A percentile compares a stretch with the other conserved stretches of the same genome.
Evolutionary conservation across 2,888 invertebrate species (phyloP).

Genomic region (Bedellia somnulentella): DNA sequence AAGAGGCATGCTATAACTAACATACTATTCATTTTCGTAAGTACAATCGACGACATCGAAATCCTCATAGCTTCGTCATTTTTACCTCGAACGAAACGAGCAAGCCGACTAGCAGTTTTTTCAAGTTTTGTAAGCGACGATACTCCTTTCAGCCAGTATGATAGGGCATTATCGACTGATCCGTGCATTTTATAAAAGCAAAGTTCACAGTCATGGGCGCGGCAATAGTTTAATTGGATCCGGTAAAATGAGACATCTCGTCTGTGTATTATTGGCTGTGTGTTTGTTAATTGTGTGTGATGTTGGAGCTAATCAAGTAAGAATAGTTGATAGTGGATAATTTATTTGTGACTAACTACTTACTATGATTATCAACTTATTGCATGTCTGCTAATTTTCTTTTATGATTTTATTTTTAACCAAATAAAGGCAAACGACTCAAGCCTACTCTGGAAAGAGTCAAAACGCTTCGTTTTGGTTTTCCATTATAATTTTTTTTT

Average conservation of each 20-base stretch:
- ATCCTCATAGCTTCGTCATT: not conserved
- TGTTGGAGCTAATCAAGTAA: slow-evolving; percentile 17
- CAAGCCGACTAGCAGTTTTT: not conserved
- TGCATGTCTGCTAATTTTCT: not conserved
- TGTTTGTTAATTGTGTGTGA: slow-evolving; percentile 19
- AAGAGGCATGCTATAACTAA: too few relatives aligned
- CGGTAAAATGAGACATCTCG: slow-evolving; percentile 27
- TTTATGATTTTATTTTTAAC: not conserved
- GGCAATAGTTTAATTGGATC: slow-evolving; percentile 23
- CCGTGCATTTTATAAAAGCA: slow-evolving; percentile 53
- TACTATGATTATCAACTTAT: not conserved
- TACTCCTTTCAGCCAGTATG: slow-evolving; percentile 32
- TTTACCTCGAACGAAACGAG: not conserved
- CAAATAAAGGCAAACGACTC: too few relatives aligned
- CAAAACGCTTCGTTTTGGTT: too few relatives aligned
- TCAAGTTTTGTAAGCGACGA: slow-evolving; percentile 15
- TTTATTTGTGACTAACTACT: not conserved
- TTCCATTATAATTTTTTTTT: too few relatives aligned
- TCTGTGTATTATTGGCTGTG: slow-evolving; percentile 18
- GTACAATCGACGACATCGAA: too few relatives aligned
- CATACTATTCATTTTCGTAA: too few relatives aligned
- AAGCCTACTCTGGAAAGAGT: too few relatives aligned
- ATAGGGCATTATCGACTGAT: slow-evolving; percentile 15
- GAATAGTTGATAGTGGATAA: slow-evolving; percentile 26
- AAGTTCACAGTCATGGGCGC: slow-evolving; percentile 50